phyloP scores from a whole-genome alignment of 2,797 vertebrate species.

The Arvicola amphibius region DNA sequence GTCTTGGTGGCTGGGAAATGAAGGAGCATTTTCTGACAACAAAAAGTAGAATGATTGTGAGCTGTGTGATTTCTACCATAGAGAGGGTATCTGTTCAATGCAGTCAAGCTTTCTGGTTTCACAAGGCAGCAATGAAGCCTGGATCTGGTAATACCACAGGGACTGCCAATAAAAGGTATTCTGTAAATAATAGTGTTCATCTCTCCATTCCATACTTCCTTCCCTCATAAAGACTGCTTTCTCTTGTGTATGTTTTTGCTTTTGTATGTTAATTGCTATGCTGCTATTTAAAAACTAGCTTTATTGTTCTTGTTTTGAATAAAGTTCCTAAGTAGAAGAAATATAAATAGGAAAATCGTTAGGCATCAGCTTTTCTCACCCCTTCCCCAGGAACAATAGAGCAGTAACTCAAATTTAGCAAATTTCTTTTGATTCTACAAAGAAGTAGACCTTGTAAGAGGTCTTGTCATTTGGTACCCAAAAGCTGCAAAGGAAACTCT shows the following conservation, averaged over 20 bases:
- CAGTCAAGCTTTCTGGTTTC: not conserved
- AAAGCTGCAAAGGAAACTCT: constrained; percentile 40
- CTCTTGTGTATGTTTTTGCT: not conserved
- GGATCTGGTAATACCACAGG: not conserved
- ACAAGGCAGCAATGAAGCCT: not conserved
- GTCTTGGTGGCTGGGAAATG: too few species aligned
- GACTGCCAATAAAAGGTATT: not conserved
- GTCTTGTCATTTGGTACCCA: constrained; percentile 37
- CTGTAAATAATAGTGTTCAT: not conserved
- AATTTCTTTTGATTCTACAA: constrained; percentile 55
- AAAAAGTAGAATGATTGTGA: not conserved
- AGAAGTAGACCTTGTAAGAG: constrained; percentile 45
- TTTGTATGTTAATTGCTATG: constrained; percentile 41
- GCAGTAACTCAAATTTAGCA: constrained; percentile 10
- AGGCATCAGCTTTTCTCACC: constrained; percentile 36
- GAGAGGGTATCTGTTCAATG: not conserved
- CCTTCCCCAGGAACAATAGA: not conserved
- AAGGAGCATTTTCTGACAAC: too few species aligned
- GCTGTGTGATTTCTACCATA: not conserved
- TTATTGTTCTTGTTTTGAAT: constrained; percentile 58
- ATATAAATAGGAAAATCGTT: constrained; percentile 45
- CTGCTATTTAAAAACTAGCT: constrained; percentile 24
- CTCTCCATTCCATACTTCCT: not conserved
- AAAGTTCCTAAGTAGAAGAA: constrained; percentile 30
- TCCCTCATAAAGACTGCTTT: constrained; percentile 30